Evolutionary conservation across 2,113 vertebrate species (phyloP).

Genomic region (Ochotona princeps): DNA sequence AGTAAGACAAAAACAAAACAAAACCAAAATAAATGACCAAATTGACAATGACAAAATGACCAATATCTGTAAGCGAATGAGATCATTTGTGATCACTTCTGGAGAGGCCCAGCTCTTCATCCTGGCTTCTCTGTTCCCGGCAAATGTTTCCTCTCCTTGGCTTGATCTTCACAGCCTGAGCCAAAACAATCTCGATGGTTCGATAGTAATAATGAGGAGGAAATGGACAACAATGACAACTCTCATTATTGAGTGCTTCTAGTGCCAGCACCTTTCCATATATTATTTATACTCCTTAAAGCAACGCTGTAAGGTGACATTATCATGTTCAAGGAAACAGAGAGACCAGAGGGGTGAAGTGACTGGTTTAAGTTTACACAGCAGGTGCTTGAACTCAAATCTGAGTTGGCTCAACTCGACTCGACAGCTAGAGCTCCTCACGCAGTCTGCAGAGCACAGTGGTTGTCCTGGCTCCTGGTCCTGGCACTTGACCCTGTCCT

Average conservation of each 20-base stretch:
- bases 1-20: too few relatives aligned
- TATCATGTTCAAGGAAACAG: slow-evolving; percentile 17
- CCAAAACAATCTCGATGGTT: slow-evolving; percentile 8
- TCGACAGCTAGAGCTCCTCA: background rate
- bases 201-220: slow-evolving; percentile 15
- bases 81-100: background rate
- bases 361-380: slow-evolving; percentile 28
- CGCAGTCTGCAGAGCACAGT: background rate
- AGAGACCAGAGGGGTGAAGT: slow-evolving; percentile 48
- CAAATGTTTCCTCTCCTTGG: background rate
- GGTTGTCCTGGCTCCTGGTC: background rate
- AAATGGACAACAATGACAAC: slow-evolving; percentile 13
- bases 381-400: slow-evolving; percentile 32
- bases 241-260: slow-evolving; percentile 40
- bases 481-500: background rate
- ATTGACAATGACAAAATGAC: background rate
- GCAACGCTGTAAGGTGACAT: background rate
- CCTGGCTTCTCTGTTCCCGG: background rate
- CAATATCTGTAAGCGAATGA: background rate
- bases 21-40: background rate
- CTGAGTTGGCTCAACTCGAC: background rate
- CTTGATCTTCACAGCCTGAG: slow-evolving; percentile 8
- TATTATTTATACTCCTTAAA: slow-evolving; percentile 52
- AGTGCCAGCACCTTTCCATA: slow-evolving; percentile 36
- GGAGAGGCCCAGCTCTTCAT: background rate